Base-by-base conservation (phyloP, 2,888 invertebrate genomes). In the Hydrotaea diabolus region DNA sequence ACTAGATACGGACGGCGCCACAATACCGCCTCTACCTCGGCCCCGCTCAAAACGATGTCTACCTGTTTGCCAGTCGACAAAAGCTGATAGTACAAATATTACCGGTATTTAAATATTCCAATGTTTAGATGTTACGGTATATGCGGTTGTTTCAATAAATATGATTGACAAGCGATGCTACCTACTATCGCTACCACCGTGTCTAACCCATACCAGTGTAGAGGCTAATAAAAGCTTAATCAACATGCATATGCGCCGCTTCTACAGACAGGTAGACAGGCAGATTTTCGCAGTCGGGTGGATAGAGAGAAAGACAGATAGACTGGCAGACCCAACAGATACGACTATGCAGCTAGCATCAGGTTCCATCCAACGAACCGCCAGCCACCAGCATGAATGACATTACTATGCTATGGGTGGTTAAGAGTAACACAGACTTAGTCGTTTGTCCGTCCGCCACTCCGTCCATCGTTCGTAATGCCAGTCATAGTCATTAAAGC, bases 131-230 rank as follows among this genome's bases (percentile, higher is more conserved):
- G 17, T 66, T 17, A 7, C 43, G 66, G 59, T 59, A 39, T 64
- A 31, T 21, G n/a, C n/a, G 31, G 23, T 11, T 15, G 31, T 79
- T 76, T 59, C 17, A 19, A 64, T 75, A 64, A 78, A 76, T 66
- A 72, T 81, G 84, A 80, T 84, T 84, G 84, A 81, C 84, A 84
- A 76, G 72, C 66, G 76, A 78, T 81, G 80, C 31, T 77, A 77
- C 69, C 53, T 31, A 15, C 62, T 53, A 43, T 69, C 17, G 59
- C 59, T 57, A 66, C 57, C 15, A 77, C 49, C 53, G n/a, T n/a
- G n/a, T n/a, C 23, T 26, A 17, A 59, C 11, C 21, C 2, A 55
- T 55, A 55, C 55, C 0, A 21, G 21, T 55, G 21, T 55, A 21
- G 0, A 59, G 15, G 1, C 19, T 8, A 11, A 59, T 15, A 23